Percentiles rank a stretch among this genome's conserved stretches.
These are phyloP conservation scores for Camponotus fellah DNA, from an alignment of 2,888 invertebrate species.

Conservation along the genomic window DNA sequence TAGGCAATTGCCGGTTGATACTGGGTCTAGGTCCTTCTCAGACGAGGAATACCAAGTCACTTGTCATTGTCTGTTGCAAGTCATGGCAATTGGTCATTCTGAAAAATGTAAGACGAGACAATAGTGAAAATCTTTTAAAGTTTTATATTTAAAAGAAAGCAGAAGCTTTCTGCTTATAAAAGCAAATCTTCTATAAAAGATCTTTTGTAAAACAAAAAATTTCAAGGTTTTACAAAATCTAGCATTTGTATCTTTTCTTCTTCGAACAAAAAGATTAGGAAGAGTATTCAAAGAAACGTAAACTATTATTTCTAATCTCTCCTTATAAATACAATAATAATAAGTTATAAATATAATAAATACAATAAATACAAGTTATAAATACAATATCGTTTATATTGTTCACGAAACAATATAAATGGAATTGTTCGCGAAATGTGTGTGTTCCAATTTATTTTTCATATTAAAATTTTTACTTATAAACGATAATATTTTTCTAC, in stretches of 20 bases:
- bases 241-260: not conserved
- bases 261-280: not conserved
- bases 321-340: not conserved
- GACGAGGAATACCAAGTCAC: constrained; percentile 74
- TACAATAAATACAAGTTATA: not conserved
- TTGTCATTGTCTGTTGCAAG: constrained; percentile 45
- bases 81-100: constrained; percentile 21
- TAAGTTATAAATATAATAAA: no score
- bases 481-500: not conserved
- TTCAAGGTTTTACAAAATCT: not conserved
- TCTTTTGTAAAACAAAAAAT: not conserved
- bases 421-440: not conserved
- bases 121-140: not conserved
- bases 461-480: not conserved
- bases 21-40: constrained; percentile 78
- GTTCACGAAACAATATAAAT: not conserved
- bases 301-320: not conserved
- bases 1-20: constrained; percentile 76
- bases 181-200: not conserved
- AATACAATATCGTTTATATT: no score
- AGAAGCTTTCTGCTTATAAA: no score
- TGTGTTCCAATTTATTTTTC: not conserved
- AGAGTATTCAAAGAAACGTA: not conserved
- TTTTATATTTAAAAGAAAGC: not conserved
- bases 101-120: not conserved